Conservation (phyloP, 2,888 invertebrate genomes). For the Loripinus fragilis region DNA sequence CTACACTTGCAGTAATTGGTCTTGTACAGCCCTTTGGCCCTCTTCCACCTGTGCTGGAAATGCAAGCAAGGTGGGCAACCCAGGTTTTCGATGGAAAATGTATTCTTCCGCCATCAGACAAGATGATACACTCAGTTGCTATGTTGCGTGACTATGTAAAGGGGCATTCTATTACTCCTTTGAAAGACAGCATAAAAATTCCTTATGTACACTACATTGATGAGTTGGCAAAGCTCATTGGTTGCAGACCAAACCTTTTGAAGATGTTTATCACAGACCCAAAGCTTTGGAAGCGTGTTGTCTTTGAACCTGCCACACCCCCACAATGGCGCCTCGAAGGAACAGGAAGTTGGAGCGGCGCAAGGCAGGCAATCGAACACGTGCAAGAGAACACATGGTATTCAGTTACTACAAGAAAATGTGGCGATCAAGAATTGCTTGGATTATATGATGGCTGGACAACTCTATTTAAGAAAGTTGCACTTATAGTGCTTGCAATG, state of each 20-base stretch:
- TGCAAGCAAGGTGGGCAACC: constrained; percentile 54
- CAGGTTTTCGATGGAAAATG: constrained; percentile 49
- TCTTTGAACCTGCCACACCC: constrained; percentile 49
- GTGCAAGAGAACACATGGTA: constrained; percentile 51
- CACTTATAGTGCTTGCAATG: too few species aligned
- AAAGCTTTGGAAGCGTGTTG: constrained; percentile 43
- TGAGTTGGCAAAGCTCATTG: constrained; percentile 39
- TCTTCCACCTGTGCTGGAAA: constrained; percentile 56
- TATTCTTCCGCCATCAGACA: constrained; percentile 34
- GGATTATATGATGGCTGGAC: constrained; percentile 55
- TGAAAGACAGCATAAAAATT: constrained; percentile 44
- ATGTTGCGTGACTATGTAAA: constrained; percentile 34
- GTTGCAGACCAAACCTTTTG: constrained; percentile 48
- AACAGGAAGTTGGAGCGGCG: constrained; percentile 53
- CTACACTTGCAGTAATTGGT: constrained; percentile 53
- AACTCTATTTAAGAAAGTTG: constrained; percentile 25
- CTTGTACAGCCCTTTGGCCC: constrained; percentile 56
- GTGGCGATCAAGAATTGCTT: constrained; percentile 43
- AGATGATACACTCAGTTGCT: constrained; percentile 26
- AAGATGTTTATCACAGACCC: constrained; percentile 47
- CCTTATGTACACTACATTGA: constrained; percentile 52
- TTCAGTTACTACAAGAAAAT: constrained; percentile 44
- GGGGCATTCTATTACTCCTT: constrained; percentile 43
- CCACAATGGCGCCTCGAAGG: constrained; percentile 56
- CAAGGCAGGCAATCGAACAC: constrained; percentile 36